Base-by-base conservation (phyloP, 2,888 invertebrate species). In the Eristalinus sepulchralis region DNA sequence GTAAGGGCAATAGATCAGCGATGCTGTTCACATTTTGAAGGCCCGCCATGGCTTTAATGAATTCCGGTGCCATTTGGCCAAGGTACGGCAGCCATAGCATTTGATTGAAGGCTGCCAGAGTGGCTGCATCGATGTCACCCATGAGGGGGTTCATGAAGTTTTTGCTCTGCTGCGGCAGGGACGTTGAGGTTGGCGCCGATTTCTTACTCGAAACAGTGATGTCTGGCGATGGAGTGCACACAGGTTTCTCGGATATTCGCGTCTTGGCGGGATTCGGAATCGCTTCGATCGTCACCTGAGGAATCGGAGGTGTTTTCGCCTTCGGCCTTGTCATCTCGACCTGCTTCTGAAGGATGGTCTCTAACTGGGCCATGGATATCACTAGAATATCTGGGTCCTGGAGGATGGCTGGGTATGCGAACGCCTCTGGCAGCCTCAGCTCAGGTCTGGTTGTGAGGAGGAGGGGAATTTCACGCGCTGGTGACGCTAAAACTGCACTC, bases 311-410 rank as follows among this genome's bases (percentile, higher is more conserved):
- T 88, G 89, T 90, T 89, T 90, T 92, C 90, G 84, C 89, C 88
- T 88, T 78, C n/a, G 91, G 89, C 22, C 79, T 33, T 2, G 83
- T 87, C 27, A 91, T 77, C 76, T 93, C 93, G 60, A 91, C 89
- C 83, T 95, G 94, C 88, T 94, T 95, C 86, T 94, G 93, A 77
- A 95, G 91, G 77, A 95, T 95, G 1, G 93, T 94, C 92, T 95
- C 96, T 72, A 97, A 93, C 91, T 97, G 96, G 10, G 95, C 94
- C 90, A 97, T 92, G 5, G 96, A 96, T 89, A 97, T 95, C 22
- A 97, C 96, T 67, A 97, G 92, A 88, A 97, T 95, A 90, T 97
- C 96, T 0, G 96, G 96, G 92, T 97, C 96, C 90, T 95, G 95
- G 57, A 96, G 93, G 10, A 96, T 93, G 88, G 95, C 94, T 0